Percentiles rank a stretch among this genome's conserved stretches.
Evolutionary conservation across 1,140 invertebrate species (phyloP).

Genomic region (Mamestra configurata): DNA sequence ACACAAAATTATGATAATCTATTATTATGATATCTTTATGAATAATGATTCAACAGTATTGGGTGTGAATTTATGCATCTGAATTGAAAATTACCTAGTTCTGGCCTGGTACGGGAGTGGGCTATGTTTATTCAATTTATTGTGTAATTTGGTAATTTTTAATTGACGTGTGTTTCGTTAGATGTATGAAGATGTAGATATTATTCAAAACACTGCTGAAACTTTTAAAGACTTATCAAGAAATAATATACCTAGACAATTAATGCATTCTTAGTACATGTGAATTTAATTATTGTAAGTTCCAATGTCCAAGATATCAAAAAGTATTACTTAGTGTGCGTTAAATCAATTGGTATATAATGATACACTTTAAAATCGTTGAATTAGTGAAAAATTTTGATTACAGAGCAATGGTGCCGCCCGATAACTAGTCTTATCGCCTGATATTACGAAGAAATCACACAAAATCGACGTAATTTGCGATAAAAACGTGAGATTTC

Average conservation of each 20-base stretch:
- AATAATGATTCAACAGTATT: constrained; percentile 25
- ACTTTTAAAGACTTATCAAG: too few relatives aligned
- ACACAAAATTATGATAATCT: constrained; percentile 44
- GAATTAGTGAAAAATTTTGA: constrained; percentile 59
- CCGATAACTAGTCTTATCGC: constrained; percentile 66
- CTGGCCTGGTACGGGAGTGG: neutral
- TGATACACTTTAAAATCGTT: constrained; percentile 50
- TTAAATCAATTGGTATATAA: constrained; percentile 38
- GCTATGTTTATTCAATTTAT: neutral
- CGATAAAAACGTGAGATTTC: constrained; percentile 81
- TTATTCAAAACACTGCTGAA: too few relatives aligned
- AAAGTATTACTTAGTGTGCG: neutral
- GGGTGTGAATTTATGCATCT: constrained; percentile 38
- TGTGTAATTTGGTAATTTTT: neutral
- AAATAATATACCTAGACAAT: neutral
- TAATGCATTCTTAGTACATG: neutral
- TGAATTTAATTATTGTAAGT: neutral
- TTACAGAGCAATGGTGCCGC: constrained; percentile 52
- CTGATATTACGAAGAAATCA: constrained; percentile 76
- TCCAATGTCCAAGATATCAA: neutral
- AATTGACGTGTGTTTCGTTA: too few relatives aligned
- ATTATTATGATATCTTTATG: constrained; percentile 37
- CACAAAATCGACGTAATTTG: constrained; percentile 78
- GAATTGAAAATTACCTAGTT: neutral
- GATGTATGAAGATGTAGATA: too few relatives aligned